Base-by-base conservation (phyloP, 2,888 invertebrate species). In the Marasmarcha lunaedactyla region DNA sequence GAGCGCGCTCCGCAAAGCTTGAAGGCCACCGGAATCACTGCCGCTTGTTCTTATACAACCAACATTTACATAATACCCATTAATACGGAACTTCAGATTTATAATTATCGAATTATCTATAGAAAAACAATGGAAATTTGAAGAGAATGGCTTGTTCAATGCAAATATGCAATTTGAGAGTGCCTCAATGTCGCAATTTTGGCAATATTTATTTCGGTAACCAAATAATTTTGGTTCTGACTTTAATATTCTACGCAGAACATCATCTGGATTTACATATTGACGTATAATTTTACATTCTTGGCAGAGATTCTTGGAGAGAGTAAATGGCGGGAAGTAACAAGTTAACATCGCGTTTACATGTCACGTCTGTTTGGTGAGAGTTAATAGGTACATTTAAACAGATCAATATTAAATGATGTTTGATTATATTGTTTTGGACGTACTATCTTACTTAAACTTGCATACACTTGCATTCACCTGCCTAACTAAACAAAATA, bases 1-100 rank as follows among this genome's bases (percentile, higher is more conserved):
- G 45, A 37, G 46, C 46, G 46, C 50, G 35, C 48, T 46, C 39
- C 55, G 62, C 56, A 61, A 59, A 57, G 46, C 40, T 44, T 49
- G 55, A 54, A 57, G 57, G 56, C 49, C 52, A 42, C 30, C 40
- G 37, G 43, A 40, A 38, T 12, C 25, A 9, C 15, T 9, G 10
- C 20, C 9, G 26, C 12, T 15, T 13, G 7, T 15, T 33, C n/a
- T 40, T 36, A 40, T 33, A 20, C 36, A 39, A 39, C n/a, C 36
- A 25, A 39, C 26, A 42, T 42, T 44, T 42, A 37, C 44, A 42
- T 46, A 44, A 46, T 15, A 38, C 4, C 20, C 4, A 20, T 20
- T 20, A 40, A 38, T 37, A 40, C 40, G 42, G 44, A 44, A 20
- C 20, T 20, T 20, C 4, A 7, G 20, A 20, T 20, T 20, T 20